Conservation (phyloP, 2,888 invertebrate species). For the Biston betularia region DNA sequence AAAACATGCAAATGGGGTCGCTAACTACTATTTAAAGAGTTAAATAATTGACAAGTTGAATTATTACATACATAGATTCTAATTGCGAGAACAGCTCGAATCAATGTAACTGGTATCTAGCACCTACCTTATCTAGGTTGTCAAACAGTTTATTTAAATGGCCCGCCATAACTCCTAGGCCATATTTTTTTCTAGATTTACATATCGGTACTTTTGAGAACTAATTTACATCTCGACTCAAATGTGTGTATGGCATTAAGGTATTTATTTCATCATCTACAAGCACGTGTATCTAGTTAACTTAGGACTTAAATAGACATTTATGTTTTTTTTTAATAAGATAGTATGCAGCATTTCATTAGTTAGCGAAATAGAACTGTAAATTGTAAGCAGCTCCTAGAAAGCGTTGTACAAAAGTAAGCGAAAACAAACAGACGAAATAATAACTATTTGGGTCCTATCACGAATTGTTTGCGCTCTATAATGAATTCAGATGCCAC, state of each 20-base stretch:
- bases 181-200: constrained; percentile 42
- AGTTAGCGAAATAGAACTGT: constrained; percentile 5
- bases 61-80: constrained; percentile 44
- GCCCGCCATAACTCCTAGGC: constrained; percentile 42
- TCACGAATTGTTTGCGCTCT: constrained; percentile 22
- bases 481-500: neutral
- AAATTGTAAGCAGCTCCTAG: constrained; percentile 28
- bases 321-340: constrained; percentile 30
- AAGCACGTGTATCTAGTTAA: constrained; percentile 29
- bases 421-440: constrained; percentile 27
- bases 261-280: constrained; percentile 42
- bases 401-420: constrained; percentile 29
- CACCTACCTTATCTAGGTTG: constrained; percentile 41
- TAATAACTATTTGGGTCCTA: constrained; percentile 20
- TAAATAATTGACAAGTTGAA: constrained; percentile 46
- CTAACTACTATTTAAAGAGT: constrained; percentile 33
- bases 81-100: constrained; percentile 40
- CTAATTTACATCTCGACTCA: constrained; percentile 43
- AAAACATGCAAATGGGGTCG: constrained; percentile 30
- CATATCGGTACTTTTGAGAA: constrained; percentile 44
- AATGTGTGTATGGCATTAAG: constrained; percentile 38
- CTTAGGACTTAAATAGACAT: constrained; percentile 23
- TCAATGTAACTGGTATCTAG: constrained; percentile 40
- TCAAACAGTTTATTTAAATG: constrained; percentile 41
- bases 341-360: constrained; percentile 19